A percentile compares a stretch with the other conserved stretches of the same genome.
These are phyloP conservation scores for Luidia sarsii DNA, from an alignment of 53 echinoderm and acorn worm genomes.

Conservation along the genomic window DNA sequence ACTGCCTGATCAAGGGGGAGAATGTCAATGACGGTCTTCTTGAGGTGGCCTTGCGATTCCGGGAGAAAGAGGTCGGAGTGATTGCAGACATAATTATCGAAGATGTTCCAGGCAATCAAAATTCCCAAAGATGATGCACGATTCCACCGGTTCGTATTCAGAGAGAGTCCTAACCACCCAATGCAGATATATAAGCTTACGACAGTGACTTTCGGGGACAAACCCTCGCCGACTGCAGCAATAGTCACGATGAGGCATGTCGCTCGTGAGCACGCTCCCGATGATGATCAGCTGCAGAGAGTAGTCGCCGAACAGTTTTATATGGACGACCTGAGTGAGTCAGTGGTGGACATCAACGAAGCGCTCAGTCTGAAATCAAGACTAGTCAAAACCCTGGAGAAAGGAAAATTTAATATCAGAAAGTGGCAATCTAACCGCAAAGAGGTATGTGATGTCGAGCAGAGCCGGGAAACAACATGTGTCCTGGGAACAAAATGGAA, in stretches of 20 bases:
- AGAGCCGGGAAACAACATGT: constrained; percentile 44
- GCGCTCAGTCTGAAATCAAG: constrained; percentile 63
- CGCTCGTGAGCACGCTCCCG: constrained; percentile 55
- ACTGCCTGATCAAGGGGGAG: constrained; percentile 62
- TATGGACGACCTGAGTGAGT: constrained; percentile 73
- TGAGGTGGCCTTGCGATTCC: constrained; percentile 46
- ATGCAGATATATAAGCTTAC: constrained; percentile 72
- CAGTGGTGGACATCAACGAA: constrained; percentile 54
- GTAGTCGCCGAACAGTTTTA: constrained; percentile 51
- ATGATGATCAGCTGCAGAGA: constrained; percentile 50
- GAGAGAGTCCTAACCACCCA: constrained; percentile 65
- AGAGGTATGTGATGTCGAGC: constrained; percentile 59
- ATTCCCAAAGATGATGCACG: constrained; percentile 65
- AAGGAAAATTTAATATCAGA: constrained; percentile 62
- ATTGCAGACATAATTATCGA: constrained; percentile 78
- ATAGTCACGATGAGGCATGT: constrained; percentile 71
- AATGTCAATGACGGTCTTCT: constrained; percentile 47
- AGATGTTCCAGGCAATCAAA: constrained; percentile 77
- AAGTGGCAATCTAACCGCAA: constrained; percentile 78
- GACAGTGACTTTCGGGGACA: constrained; percentile 79
- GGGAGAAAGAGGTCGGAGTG: constrained; percentile 69
- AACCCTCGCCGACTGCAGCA: constrained; percentile 78
- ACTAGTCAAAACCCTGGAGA: too few relatives aligned
- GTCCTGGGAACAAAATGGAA: constrained; percentile 74
- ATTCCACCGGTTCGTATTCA: constrained; percentile 71